Evolutionary conservation across 1,140 invertebrate genomes (phyloP), one percentile per base, ranked within the genome.

Genomic region (Drosophila asahinai): DNA sequence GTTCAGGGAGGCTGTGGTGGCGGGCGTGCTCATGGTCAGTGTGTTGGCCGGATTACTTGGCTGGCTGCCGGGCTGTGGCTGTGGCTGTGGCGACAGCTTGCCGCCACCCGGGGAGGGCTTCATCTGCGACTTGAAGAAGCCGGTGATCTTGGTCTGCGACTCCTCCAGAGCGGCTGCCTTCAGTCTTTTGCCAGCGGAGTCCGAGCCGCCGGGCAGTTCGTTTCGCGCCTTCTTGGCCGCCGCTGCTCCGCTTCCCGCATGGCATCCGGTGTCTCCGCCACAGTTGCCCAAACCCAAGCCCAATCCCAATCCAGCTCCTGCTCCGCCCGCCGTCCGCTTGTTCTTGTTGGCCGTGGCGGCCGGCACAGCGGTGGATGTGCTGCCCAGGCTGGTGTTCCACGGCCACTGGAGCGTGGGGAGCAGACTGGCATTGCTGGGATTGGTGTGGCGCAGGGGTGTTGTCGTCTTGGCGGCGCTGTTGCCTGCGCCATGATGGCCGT

Each of bases 81-180:
- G 57, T 14, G 73, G 73, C 38, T 79, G 82, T 3, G 79, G 80
- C 8, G 83, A 61, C 15, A 81, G 93, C 83, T 90, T 84, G 33
- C 71, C 94, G 62, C 92, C 93, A 74, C 93, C 94, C 11, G 89
- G 70, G 40, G 87, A 66, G 40, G 96, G 94, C 92, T 97, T 97
- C 92, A 96, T 96, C 91, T 97, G 96, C 4, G 96, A 95, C 81
- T 96, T 97, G 81, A 97, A 97, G 90, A 96, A 97, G 81, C 97
- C 96, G 2, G 96, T 97, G 81, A 97, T 97, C 81, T 96, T 96
- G 5, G 92, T 93, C 76, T 93, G 92, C 11, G 92, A 92, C 77
- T 93, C 92, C 59, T 93, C 92, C 40, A 91, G 48, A 36, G 92
- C 87, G 49, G 84, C 87, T 22, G 86, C 84, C 81, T 93, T 93